Conservation (phyloP, 2,113 vertebrate species). For the Sakesphorus luctuosus region DNA sequence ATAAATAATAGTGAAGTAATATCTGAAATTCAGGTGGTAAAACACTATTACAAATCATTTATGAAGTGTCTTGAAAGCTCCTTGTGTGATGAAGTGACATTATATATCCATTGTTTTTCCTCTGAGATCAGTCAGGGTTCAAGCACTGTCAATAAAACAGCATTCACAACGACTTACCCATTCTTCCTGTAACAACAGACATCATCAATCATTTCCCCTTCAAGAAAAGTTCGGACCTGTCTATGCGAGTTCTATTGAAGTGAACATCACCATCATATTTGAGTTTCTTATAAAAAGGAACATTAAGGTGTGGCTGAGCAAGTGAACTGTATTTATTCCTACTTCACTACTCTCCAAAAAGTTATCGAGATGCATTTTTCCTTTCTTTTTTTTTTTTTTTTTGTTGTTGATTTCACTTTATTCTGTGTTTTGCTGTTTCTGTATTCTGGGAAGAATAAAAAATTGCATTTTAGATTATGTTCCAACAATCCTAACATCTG, state of each 20-base stretch:
- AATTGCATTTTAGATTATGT: background rate
- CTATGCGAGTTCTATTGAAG: background rate
- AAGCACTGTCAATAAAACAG: slow-evolving; percentile 1
- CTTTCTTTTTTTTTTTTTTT: background rate
- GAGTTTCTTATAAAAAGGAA: background rate
- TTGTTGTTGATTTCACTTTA: background rate
- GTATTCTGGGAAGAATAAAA: background rate
- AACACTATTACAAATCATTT: background rate
- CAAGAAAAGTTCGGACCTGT: background rate
- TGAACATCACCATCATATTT: background rate
- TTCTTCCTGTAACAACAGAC: background rate
- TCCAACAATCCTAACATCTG: background rate
- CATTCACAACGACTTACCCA: background rate
- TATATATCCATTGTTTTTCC: background rate
- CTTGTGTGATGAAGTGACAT: background rate
- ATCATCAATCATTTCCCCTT: slow-evolving; percentile 20
- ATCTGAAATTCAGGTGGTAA: background rate
- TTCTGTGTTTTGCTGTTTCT: background rate
- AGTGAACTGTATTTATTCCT: background rate
- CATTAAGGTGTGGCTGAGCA: background rate
- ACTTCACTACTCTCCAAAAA: background rate
- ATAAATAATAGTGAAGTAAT: background rate
- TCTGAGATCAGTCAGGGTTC: slow-evolving; percentile 30
- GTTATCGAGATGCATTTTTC: background rate
- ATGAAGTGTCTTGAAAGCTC: background rate